Base-by-base conservation (phyloP, 92 coral and sea anemone species). In the Muricea muricata region DNA sequence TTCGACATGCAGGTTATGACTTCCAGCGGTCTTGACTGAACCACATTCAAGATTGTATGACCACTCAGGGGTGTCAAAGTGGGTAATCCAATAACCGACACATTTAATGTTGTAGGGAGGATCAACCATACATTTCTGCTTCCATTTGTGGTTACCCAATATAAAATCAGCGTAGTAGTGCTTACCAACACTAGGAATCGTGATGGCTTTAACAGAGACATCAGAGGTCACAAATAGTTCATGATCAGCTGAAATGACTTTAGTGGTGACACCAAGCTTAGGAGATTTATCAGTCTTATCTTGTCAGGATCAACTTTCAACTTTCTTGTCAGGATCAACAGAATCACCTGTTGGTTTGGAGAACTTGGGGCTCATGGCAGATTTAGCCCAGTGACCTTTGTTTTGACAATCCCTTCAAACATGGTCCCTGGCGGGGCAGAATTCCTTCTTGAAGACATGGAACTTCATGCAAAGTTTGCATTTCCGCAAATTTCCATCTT, bases 31-130 rank as follows among this genome's bases (percentile, higher is more conserved):
- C 46, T 52, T 77, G 65, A 55, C 33, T 5, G 70, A 55, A 60
- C 68, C 41, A 61, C 84, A 61, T 42, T 79, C 84, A 57, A 79
- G 73, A 9, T 61, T n/a, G 57, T 79, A 60, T 54, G 33, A 18
- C 84, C 84, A 57, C 37, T 56, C 72, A 79, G 84, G 84, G n/a
- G 73, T 60, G 28, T 79, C 84, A 79, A 79, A 79, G 34, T 55
- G 40, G 45, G 72, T 79, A 6, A 79, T 61, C 84, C 58, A 60
- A 61, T 63, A 79, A 35, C 84, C 58, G 40, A 57, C 84, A 57
- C 84, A 79, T 72, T 79, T 79, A 47, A 61, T n/a, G 58, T 58
- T 81, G 39, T 4, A 37, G 42, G 5, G 5, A 37, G 42, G 41
- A 58, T 73, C 87, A 72, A 84, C 33, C 73, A 72, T 84, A 58